These are phyloP conservation scores for Sebastes trivittatus DNA, from an alignment of 2,797 vertebrate genomes.

Conservation along the genomic window DNA sequence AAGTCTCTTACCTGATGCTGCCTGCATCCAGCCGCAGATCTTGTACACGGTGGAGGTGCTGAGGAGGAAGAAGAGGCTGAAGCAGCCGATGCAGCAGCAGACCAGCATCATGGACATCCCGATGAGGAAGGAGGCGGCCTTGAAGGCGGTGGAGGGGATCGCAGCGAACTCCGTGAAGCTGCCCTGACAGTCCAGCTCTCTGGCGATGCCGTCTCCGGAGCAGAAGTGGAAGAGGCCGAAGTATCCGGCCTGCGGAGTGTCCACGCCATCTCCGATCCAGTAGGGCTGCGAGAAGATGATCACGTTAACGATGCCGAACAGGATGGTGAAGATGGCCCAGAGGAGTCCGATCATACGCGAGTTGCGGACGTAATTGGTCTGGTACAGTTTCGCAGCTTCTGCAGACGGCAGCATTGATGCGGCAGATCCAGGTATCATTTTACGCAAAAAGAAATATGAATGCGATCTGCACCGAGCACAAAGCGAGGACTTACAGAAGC, in stretches of 20 bases:
- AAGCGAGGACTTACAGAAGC: slow-evolving; percentile 31
- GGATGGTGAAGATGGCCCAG: slow-evolving; percentile 97
- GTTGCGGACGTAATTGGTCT: slow-evolving; percentile 96
- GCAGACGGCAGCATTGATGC: slow-evolving; percentile 93
- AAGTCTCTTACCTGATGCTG: slow-evolving; percentile 86
- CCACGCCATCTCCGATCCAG: slow-evolving; percentile 96
- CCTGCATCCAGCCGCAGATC: slow-evolving; percentile 98
- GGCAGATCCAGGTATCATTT: slow-evolving; percentile 84
- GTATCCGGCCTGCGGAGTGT: slow-evolving; percentile 95
- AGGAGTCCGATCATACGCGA: slow-evolving; percentile 94
- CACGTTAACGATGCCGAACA: slow-evolving; percentile 96
- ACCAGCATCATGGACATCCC: slow-evolving; percentile 97
- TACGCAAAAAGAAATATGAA: slow-evolving; percentile 54
- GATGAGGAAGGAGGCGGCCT: slow-evolving; percentile 97
- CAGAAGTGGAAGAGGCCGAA: slow-evolving; percentile 98
- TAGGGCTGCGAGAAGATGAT: slow-evolving; percentile 97
- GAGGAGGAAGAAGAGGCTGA: slow-evolving; percentile 97
- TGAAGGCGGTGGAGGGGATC: slow-evolving; percentile 93
- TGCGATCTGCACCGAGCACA: slow-evolving; percentile 38
- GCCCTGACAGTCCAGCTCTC: slow-evolving; percentile 92
- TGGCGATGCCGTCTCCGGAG: slow-evolving; percentile 89
- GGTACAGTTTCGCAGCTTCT: slow-evolving; percentile 96
- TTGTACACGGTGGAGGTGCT: slow-evolving; percentile 98
- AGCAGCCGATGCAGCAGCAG: slow-evolving; percentile 93
- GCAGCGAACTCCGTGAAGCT: slow-evolving; percentile 95